Evolutionary conservation across 2,113 vertebrate genomes (phyloP).

Genomic region (Podarcis raffonei): DNA sequence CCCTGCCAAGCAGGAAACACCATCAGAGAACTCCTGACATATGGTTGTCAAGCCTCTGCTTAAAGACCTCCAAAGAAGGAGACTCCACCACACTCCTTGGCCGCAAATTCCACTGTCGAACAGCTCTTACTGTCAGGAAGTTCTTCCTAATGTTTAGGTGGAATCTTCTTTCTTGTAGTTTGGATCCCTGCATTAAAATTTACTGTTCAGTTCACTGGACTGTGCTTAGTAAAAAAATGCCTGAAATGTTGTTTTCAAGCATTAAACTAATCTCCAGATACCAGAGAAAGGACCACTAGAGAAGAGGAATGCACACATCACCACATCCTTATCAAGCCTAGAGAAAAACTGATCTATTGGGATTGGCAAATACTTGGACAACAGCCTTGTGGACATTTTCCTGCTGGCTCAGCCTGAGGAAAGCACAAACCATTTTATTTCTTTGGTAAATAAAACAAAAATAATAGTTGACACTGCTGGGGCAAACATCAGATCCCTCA

Average conservation of each 20-base stretch:
- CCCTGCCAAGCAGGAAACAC: too few relatives aligned
- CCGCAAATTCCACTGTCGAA: too few relatives aligned
- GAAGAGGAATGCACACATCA: too few relatives aligned
- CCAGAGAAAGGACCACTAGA: accelerated
- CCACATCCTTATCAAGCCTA: too few relatives aligned
- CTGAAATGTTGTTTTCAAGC: conserved; percentile 62
- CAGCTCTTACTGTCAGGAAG: too few relatives aligned
- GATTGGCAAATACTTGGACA: conserved; percentile 73
- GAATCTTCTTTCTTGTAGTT: too few relatives aligned
- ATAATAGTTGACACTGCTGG: neutral
- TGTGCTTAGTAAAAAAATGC: conserved; percentile 78
- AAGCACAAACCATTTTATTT: neutral
- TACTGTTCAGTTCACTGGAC: conserved; percentile 68
- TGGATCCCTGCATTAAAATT: conserved; percentile 70
- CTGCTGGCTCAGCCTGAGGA: conserved; percentile 71
- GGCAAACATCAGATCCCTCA: neutral
- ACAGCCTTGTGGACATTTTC: conserved; percentile 76
- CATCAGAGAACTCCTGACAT: too few relatives aligned
- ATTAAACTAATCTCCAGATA: neutral
- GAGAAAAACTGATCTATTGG: conserved; percentile 38
- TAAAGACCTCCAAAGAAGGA: too few relatives aligned
- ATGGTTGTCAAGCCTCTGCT: too few relatives aligned
- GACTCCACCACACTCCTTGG: too few relatives aligned
- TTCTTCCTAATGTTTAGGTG: too few relatives aligned
- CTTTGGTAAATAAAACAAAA: neutral